phyloP scores from a whole-genome alignment of 2,888 invertebrate genomes.

The Leucozona laternaria region DNA sequence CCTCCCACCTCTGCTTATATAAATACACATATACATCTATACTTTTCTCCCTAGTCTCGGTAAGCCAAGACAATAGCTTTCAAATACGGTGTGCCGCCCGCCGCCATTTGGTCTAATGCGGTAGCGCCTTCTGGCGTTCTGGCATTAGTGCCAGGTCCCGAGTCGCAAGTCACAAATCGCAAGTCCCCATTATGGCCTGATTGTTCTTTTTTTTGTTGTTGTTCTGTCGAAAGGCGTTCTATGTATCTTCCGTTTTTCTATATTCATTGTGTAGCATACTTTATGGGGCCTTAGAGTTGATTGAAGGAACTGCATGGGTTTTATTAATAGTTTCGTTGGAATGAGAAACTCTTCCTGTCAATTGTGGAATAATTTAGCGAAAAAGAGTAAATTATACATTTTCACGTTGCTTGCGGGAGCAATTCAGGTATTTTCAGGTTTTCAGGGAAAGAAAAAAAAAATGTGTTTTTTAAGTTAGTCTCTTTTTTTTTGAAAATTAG shows the following conservation, averaged over 20 bases:
- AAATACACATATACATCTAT: no score
- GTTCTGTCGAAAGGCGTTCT: conserved; percentile 47
- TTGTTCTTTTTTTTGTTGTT: conserved; percentile 59
- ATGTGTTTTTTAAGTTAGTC: not conserved
- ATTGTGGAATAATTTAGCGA: conserved; percentile 74
- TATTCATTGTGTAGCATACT: conserved; percentile 17
- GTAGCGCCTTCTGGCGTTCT: conserved; percentile 21
- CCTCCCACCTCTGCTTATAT: conserved; percentile 1
- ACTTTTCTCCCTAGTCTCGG: not conserved
- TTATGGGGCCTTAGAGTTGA: conserved; percentile 46
- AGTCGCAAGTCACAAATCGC: conserved; percentile 25
- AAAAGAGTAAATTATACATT: conserved; percentile 69
- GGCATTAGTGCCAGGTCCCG: conserved; percentile 15
- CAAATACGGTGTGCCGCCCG: conserved; percentile 58
- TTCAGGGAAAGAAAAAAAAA: not conserved
- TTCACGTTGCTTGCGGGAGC: conserved; percentile 30
- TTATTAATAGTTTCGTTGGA: conserved; percentile 71
- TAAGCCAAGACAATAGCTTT: conserved; percentile 65
- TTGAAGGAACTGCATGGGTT: conserved; percentile 70
- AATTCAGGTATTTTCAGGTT: not conserved
- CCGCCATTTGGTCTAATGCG: conserved; percentile 51
- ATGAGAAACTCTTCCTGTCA: conserved; percentile 71
- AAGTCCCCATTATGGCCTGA: conserved; percentile 55
- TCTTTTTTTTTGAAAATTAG: conserved; percentile 41
- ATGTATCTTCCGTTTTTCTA: conserved; percentile 56